Evolutionary conservation across 1,140 invertebrate genomes (phyloP).

Genomic region (Leptinotarsa texana): DNA sequence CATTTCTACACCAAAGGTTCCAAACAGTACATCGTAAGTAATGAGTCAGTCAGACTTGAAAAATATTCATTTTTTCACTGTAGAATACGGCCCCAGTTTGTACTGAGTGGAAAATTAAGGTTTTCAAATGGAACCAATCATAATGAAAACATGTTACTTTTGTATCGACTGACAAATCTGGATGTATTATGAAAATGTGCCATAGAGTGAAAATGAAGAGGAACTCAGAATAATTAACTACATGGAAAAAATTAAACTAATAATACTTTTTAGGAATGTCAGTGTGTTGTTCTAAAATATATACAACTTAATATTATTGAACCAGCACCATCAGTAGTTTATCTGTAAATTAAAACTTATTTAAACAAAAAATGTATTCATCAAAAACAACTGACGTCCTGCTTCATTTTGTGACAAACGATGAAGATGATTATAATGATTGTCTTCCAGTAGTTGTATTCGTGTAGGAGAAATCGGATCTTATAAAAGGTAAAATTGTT

Average conservation of each 20-base stretch:
- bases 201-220: slow-evolving; percentile 20
- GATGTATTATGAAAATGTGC: slow-evolving; percentile 1
- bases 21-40: background rate
- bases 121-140: background rate
- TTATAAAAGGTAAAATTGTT: too few relatives aligned
- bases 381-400: background rate
- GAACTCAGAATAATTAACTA: slow-evolving; percentile 39
- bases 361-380: background rate
- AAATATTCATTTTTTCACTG: too few relatives aligned
- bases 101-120: too few relatives aligned
- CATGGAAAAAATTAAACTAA: slow-evolving; percentile 40
- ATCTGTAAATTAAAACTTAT: slow-evolving; percentile 17
- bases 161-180: background rate
- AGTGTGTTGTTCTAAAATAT: slow-evolving; percentile 43
- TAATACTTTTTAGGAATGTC: slow-evolving; percentile 55
- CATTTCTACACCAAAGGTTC: too few relatives aligned
- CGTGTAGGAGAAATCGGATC: too few relatives aligned
- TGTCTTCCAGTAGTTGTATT: too few relatives aligned
- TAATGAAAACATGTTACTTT: background rate
- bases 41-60: background rate
- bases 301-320: slow-evolving; percentile 50
- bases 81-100: too few relatives aligned
- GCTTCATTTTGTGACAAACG: background rate
- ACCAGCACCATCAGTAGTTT: slow-evolving; percentile 50
- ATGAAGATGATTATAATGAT: too few relatives aligned